These are phyloP conservation scores for Orcinus orca DNA, from an alignment of 2,113 vertebrate genomes.

Conservation along the genomic window DNA sequence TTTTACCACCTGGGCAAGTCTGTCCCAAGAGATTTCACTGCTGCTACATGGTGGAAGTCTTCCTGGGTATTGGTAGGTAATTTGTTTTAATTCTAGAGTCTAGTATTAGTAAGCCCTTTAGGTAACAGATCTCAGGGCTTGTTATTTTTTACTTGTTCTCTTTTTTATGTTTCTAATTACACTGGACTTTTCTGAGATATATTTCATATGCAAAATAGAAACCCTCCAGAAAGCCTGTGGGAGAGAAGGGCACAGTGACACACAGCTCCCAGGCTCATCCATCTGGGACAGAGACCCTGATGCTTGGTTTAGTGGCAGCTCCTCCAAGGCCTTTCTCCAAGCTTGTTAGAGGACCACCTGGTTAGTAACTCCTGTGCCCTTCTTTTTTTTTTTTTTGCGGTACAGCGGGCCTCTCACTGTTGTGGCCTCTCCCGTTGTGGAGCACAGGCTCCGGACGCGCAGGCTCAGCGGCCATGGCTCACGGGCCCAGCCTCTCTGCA, in stretches of 20 bases:
- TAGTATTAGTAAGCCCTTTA: neutral
- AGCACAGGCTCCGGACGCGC: too few relatives aligned
- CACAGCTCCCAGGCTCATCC: neutral
- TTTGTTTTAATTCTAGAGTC: neutral
- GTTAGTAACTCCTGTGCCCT: neutral
- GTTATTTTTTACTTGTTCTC: neutral
- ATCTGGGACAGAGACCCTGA: neutral
- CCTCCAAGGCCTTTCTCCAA: neutral
- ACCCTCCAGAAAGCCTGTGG: neutral
- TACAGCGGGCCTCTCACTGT: too few relatives aligned
- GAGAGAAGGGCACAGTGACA: neutral
- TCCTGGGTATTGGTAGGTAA: neutral
- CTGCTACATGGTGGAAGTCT: neutral
- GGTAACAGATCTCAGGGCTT: neutral
- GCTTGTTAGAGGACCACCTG: neutral
- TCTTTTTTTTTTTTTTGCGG: neutral
- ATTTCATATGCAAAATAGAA: neutral
- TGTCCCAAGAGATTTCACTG: neutral
- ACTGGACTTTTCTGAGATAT: neutral
- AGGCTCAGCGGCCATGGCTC: too few relatives aligned
- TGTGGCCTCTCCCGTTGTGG: too few relatives aligned
- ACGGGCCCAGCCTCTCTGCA: accelerated
- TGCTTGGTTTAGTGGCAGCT: neutral
- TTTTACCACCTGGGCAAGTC: neutral
- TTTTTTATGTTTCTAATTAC: neutral